A percentile compares a stretch with the other conserved stretches of the same genome.
These are phyloP conservation scores for Anthophora plumipes DNA, from an alignment of 2,888 invertebrate species.

Conservation along the genomic window DNA sequence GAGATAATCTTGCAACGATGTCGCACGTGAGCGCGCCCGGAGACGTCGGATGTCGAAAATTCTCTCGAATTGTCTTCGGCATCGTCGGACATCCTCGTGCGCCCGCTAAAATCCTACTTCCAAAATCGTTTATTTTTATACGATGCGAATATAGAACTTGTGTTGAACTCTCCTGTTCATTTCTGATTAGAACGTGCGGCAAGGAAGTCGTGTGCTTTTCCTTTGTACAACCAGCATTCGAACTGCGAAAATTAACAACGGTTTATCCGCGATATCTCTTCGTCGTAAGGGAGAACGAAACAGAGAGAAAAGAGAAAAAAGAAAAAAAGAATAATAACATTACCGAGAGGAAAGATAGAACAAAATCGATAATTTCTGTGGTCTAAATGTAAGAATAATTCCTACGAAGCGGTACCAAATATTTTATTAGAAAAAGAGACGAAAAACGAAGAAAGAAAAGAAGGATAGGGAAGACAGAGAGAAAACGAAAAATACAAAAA, in stretches of 20 bases:
- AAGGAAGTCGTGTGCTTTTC: conserved; percentile 66
- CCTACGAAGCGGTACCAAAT: conserved; percentile 80
- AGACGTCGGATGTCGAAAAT: conserved; percentile 60
- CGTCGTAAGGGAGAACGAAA: conserved; percentile 30
- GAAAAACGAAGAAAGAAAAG: conserved; percentile 26
- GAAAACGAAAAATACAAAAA: conserved; percentile 28
- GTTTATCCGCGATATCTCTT: conserved; percentile 42
- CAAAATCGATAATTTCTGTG: conserved; percentile 59
- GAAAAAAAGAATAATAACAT: conserved; percentile 41
- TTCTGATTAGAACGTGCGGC: conserved; percentile 75
- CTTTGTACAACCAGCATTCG: conserved; percentile 64
- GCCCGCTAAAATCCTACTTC: conserved; percentile 67
- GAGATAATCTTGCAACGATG: conserved; percentile 55
- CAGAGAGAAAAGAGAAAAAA: conserved; percentile 28
- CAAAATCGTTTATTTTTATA: conserved; percentile 81
- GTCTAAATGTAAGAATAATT: conserved; percentile 72
- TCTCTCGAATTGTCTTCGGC: no score
- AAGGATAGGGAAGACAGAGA: conserved; percentile 42
- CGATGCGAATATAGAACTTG: conserved; percentile 74
- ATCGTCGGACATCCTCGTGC: conserved; percentile 56
- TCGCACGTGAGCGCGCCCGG: conserved; percentile 52
- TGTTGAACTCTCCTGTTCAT: conserved; percentile 51
- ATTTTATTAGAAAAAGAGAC: conserved; percentile 76
- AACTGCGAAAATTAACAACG: conserved; percentile 54
- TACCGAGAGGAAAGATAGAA: conserved; percentile 28